Evolutionary conservation across 92 coral and sea anemone species (phyloP).

Genomic region (Porites lobata): DNA sequence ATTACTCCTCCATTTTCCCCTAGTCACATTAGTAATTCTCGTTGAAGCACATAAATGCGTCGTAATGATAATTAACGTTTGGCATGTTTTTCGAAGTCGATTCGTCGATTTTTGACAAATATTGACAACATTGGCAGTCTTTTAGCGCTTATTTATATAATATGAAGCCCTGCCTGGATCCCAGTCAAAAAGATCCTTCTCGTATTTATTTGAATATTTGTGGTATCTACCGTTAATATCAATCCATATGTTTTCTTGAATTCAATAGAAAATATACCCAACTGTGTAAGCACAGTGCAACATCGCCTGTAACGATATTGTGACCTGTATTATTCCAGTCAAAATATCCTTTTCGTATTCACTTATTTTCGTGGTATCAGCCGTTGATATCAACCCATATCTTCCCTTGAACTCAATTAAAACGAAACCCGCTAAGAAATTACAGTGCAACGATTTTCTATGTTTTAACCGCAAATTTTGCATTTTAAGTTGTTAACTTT

Average conservation of each 20-base stretch:
- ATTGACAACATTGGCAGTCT: background rate
- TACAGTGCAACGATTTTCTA: too few species aligned
- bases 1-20: background rate
- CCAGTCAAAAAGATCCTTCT: background rate
- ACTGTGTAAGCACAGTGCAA: background rate
- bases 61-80: background rate
- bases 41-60: background rate
- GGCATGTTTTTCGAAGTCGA: constrained; percentile 1
- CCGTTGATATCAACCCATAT: too few species aligned
- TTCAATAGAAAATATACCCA: background rate
- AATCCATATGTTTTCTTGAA: background rate
- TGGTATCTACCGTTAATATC: too few species aligned
- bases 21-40: background rate
- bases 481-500: too few species aligned
- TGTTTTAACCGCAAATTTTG: too few species aligned
- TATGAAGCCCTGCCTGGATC: background rate
- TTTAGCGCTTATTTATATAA: constrained; percentile 18
- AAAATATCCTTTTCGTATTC: too few species aligned
- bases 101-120: constrained; percentile 34
- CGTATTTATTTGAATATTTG: too few species aligned
- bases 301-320: too few species aligned
- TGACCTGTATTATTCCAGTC: too few species aligned
- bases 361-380: too few species aligned
- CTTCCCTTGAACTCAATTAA: too few species aligned
- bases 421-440: too few species aligned